These are phyloP conservation scores for Leptinotarsa rubiginosa DNA, from an alignment of 2,888 invertebrate genomes.

Conservation along the genomic window DNA sequence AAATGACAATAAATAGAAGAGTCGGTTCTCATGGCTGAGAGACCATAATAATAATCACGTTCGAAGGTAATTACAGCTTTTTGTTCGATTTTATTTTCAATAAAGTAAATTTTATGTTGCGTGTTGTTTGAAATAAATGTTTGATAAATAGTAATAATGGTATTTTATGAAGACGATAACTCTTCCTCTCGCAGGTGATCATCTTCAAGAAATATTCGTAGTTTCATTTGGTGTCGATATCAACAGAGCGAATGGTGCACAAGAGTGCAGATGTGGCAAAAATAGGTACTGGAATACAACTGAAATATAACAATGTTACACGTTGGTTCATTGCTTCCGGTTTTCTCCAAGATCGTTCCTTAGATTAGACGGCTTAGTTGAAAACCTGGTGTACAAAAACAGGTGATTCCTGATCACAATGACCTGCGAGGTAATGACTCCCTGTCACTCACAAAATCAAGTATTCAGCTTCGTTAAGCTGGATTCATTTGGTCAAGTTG, in stretches of 20 bases:
- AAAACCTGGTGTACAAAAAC: too few relatives aligned
- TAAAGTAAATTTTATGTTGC: conserved; percentile 5
- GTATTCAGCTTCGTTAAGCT: too few relatives aligned
- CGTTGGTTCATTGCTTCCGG: too few relatives aligned
- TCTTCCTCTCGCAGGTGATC: neutral
- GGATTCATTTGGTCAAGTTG: too few relatives aligned
- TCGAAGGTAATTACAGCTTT: conserved; percentile 13
- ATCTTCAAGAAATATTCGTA: neutral
- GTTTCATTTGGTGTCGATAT: neutral
- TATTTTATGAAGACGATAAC: conserved; percentile 5
- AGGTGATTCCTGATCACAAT: too few relatives aligned
- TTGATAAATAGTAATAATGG: neutral
- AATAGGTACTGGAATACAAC: too few relatives aligned
- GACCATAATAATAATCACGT: conserved; percentile 4
- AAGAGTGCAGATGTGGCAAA: too few relatives aligned
- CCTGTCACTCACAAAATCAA: too few relatives aligned
- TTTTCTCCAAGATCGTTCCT: too few relatives aligned
- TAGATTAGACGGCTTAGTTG: too few relatives aligned
- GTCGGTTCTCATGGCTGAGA: conserved; percentile 3
- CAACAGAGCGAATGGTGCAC: neutral
- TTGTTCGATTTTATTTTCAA: conserved; percentile 14
- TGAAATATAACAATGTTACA: too few relatives aligned
- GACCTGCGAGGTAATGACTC: too few relatives aligned
- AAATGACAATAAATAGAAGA: conserved; percentile 13
- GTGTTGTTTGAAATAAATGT: neutral